phyloP scores from a whole-genome alignment of 1,140 invertebrate species.

The Oedothorax gibbosus region DNA sequence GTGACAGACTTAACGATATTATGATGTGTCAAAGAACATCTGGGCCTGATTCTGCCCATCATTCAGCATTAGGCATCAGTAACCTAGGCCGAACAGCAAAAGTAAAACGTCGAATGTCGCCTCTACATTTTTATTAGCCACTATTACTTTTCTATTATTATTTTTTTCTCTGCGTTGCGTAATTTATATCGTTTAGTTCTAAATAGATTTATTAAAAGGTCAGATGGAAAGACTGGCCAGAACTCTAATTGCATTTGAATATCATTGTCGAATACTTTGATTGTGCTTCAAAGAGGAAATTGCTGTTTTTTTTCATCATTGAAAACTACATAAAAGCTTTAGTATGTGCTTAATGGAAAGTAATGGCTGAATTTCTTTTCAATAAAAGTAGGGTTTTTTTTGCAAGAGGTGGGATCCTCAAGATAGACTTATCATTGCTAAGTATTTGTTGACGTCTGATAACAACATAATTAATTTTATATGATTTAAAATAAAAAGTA shows the following conservation, averaged over 20 bases:
- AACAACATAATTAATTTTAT: too few relatives aligned
- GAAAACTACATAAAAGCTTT: too few relatives aligned
- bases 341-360: too few relatives aligned
- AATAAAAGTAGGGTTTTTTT: too few relatives aligned
- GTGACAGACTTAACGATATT: slow-evolving; percentile 41
- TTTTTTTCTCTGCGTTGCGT: neutral
- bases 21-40: slow-evolving; percentile 47
- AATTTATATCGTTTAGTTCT: slow-evolving; percentile 2
- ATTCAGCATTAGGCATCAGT: slow-evolving; percentile 33
- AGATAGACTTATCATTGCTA: too few relatives aligned
- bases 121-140: neutral
- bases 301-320: too few relatives aligned
- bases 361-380: too few relatives aligned
- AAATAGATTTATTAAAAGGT: slow-evolving; percentile 17
- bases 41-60: slow-evolving; percentile 17
- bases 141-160: neutral
- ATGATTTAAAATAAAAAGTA: too few relatives aligned
- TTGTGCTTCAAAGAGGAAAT: too few relatives aligned
- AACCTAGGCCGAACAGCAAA: neutral
- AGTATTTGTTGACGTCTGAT: too few relatives aligned
- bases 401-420: too few relatives aligned
- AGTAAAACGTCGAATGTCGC: neutral
- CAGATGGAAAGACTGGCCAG: neutral
- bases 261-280: too few relatives aligned
- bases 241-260: neutral